These are phyloP conservation scores for Elachura formosa DNA, from an alignment of 2,113 vertebrate species.

Conservation along the genomic window DNA sequence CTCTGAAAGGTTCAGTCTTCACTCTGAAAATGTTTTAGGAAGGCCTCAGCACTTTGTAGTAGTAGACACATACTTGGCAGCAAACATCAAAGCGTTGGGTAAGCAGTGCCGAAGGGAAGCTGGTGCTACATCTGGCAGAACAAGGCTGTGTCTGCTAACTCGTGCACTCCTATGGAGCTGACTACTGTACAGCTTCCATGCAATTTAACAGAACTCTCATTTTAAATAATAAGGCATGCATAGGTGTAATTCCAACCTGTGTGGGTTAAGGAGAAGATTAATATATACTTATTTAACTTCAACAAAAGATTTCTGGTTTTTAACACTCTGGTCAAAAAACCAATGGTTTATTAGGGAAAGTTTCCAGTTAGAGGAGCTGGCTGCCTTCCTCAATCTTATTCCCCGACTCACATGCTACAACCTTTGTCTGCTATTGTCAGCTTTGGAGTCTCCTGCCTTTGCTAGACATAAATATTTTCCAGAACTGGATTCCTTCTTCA, in stretches of 20 bases:
- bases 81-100: not conserved
- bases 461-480: not conserved
- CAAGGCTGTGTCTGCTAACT: not conserved
- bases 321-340: not conserved
- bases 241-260: not conserved
- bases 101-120: not conserved
- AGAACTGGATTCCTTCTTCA: not conserved
- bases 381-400: not conserved
- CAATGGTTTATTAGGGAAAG: not conserved
- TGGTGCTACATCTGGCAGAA: not conserved
- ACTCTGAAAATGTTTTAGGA: not conserved
- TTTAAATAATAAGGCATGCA: not conserved
- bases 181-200: not conserved
- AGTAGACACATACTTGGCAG: constrained; percentile 28
- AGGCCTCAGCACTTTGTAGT: not conserved
- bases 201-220: not conserved
- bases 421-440: not conserved
- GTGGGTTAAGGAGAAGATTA: not conserved
- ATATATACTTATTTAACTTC: not conserved
- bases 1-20: not conserved
- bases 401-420: not conserved
- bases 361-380: not conserved
- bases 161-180: not conserved
- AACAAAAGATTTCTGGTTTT: not conserved
- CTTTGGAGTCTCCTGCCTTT: not conserved